Base-by-base conservation (phyloP, 2,797 vertebrate species). In the Anabacerthia variegaticeps region DNA sequence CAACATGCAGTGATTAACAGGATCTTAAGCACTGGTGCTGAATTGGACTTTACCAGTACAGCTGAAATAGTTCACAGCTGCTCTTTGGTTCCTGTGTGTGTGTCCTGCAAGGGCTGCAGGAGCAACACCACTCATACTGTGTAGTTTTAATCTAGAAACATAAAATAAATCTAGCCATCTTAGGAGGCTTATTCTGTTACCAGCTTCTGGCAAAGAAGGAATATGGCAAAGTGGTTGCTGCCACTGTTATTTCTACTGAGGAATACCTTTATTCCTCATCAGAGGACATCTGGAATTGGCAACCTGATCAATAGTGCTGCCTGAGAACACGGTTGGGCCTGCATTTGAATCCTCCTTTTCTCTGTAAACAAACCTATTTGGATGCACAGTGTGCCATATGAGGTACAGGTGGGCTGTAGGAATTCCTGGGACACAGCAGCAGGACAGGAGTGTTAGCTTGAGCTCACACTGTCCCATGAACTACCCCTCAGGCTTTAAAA, bases 41-140 rank as follows among this genome's bases (percentile, higher is more conserved):
- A 75, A 52, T 1, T 85, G 71, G 52, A 49, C 54, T 85, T 85
- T 43, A 85, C 88, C 89, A 67, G 52, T 82, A n/a, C n/a, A 58
- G 41, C 79, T 91, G 82, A 95, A 93, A 72, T 73, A 89, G 55
- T 93, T 87, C 78, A 84, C 61, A 92, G 86, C 86, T 89, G 78
- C 76, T 84, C 62, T 62, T 63, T 44, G 32, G 39, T 48, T 66
- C 54, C 54, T 49, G n/a, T 54, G 12, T 44, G 58, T 34, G 0
- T 52, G 10, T 20, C 39, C 59, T 54, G 28, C 59, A 59, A 76
- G 49, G 54, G 55, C 68, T 62, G 56, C 22, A 66, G 62, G 83
- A 79, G 37, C 73, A 71, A 9, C 13, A 28, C 56, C 34, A 30
- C 58, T 32, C 43, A 78, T n/a, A 54, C 8, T 43, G 19, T 30